phyloP scores from a whole-genome alignment of 2,113 vertebrate genomes.

The Labeo rohita region DNA sequence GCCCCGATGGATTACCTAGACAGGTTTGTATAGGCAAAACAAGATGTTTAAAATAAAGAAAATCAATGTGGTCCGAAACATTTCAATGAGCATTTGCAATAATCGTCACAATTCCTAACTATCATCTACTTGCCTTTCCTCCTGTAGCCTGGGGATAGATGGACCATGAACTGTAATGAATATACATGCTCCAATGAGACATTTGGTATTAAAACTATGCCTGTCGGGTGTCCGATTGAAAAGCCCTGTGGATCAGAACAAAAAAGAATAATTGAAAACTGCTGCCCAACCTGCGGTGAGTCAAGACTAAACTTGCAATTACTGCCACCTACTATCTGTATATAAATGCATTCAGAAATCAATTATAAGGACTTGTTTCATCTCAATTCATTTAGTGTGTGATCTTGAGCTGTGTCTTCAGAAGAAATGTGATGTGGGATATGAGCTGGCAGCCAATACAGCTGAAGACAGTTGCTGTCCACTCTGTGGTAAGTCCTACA shows the following conservation, averaged over 20 bases:
- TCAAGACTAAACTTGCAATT: neutral
- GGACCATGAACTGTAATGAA: conserved; percentile 34
- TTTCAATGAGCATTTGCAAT: neutral
- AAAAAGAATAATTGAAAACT: conserved; percentile 24
- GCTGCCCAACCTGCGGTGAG: conserved; percentile 55
- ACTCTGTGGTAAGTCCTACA: neutral
- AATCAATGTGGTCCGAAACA: neutral
- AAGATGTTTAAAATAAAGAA: neutral
- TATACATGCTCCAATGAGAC: conserved; percentile 39
- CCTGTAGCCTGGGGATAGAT: conserved; percentile 49
- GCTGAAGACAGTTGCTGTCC: conserved; percentile 10
- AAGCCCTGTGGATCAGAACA: conserved; percentile 24
- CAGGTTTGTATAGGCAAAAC: conserved; percentile 62
- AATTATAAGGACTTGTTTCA: neutral
- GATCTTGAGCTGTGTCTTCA: neutral
- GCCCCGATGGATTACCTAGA: conserved; percentile 79
- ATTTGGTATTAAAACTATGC: conserved; percentile 13
- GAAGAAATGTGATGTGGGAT: conserved; percentile 23
- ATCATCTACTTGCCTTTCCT: neutral
- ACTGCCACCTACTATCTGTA: neutral
- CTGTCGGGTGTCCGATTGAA: neutral
- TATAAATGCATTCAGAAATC: neutral
- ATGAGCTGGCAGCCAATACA: neutral
- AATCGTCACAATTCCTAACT: neutral
- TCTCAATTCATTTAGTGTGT: conserved; percentile 37